phyloP scores from a whole-genome alignment of 2,888 invertebrate genomes.

The Coenonympha arcania region DNA sequence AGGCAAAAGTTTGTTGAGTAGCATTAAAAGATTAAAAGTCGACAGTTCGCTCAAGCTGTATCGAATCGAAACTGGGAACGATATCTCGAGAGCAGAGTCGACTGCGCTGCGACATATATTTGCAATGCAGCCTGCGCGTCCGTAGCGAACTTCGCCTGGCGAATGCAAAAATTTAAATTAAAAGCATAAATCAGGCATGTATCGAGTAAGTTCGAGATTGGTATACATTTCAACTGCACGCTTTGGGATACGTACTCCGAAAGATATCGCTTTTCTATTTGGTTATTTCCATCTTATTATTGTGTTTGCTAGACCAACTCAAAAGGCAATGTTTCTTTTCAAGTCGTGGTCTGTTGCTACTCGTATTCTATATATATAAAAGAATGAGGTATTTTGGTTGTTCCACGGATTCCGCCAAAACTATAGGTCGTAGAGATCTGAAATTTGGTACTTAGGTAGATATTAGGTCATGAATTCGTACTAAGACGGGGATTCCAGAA shows the following conservation, averaged over 20 bases:
- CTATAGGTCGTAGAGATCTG: too few species aligned
- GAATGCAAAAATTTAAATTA: conserved; percentile 77
- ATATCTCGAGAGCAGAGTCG: conserved; percentile 54
- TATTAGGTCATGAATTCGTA: too few species aligned
- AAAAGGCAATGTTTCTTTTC: too few species aligned
- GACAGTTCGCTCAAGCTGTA: conserved; percentile 65
- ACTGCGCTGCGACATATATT: conserved; percentile 65
- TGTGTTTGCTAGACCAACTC: not conserved
- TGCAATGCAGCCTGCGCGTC: conserved; percentile 71
- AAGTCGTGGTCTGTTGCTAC: too few species aligned
- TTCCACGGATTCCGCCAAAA: too few species aligned
- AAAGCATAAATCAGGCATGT: conserved; percentile 75
- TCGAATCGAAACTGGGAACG: conserved; percentile 63
- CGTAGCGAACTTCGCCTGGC: conserved; percentile 66
- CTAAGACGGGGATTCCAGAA: too few species aligned
- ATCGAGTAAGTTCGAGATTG: conserved; percentile 71
- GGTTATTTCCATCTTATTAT: conserved; percentile 8
- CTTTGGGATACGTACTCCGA: conserved; percentile 44
- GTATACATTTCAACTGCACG: conserved; percentile 64
- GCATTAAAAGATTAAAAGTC: conserved; percentile 74
- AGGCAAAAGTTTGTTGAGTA: conserved; percentile 64
- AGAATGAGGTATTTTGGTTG: too few species aligned
- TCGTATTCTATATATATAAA: too few species aligned
- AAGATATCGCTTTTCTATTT: conserved; percentile 28
- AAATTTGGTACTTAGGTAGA: too few species aligned